These are phyloP conservation scores for Zosterops japonicus DNA, from an alignment of 2,113 vertebrate species.

Conservation along the genomic window DNA sequence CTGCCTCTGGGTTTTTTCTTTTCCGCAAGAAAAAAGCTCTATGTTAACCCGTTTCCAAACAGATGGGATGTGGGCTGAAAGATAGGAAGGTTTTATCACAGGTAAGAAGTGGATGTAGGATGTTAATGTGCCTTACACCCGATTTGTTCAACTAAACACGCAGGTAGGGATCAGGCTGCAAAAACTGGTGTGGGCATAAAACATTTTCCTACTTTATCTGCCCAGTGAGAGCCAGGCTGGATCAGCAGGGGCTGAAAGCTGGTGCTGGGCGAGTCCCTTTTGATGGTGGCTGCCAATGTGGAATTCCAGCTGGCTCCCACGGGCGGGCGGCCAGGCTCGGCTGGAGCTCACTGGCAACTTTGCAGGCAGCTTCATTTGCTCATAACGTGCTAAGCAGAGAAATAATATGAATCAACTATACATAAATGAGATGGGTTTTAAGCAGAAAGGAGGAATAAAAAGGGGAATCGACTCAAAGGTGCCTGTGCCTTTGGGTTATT, in stretches of 20 bases:
- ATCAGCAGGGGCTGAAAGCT: background rate
- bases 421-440: background rate
- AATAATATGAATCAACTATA: background rate
- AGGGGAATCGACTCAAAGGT: background rate
- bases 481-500: background rate
- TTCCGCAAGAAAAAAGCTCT: background rate
- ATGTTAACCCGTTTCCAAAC: background rate
- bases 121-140: background rate
- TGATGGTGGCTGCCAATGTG: background rate
- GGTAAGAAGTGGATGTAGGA: background rate
- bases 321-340: background rate
- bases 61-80: background rate
- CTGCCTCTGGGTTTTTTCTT: background rate
- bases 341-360: background rate
- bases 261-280: background rate
- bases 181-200: background rate
- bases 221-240: background rate
- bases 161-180: background rate
- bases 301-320: background rate
- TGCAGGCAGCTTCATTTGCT: background rate
- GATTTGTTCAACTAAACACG: background rate
- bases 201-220: background rate
- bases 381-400: background rate
- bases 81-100: background rate
- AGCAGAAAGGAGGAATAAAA: slow-evolving; percentile 20